phyloP scores from a whole-genome alignment of 2,113 vertebrate genomes.

The Dermatemys mawii region DNA sequence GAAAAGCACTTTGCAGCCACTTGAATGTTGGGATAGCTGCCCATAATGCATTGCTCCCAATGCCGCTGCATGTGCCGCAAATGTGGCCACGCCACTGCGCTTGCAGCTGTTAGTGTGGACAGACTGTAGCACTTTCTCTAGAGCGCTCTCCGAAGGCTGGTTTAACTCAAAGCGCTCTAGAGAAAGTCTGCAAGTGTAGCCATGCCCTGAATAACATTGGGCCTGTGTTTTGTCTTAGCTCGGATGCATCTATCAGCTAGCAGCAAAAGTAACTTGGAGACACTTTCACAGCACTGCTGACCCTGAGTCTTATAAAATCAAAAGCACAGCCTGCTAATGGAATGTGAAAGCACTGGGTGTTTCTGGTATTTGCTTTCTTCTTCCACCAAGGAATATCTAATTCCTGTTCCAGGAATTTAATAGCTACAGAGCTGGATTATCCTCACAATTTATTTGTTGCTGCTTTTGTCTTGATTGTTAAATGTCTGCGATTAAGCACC shows the following conservation, averaged over 20 bases:
- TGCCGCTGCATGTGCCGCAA: too few species aligned
- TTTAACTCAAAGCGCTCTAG: too few species aligned
- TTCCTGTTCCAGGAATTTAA: not conserved
- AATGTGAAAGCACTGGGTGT: not conserved
- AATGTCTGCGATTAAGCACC: not conserved
- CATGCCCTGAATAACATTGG: too few species aligned
- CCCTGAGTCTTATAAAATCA: not conserved
- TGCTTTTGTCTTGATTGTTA: not conserved
- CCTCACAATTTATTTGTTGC: accelerated
- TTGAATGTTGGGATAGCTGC: too few species aligned
- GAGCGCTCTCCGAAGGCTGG: too few species aligned
- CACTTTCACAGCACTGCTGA: not conserved
- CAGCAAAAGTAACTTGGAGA: not conserved
- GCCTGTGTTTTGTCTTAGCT: not conserved
- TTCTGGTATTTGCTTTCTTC: not conserved
- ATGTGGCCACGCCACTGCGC: too few species aligned
- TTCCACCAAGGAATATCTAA: not conserved
- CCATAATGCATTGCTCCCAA: too few species aligned
- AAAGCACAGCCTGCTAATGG: not conserved
- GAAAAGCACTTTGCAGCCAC: too few species aligned
- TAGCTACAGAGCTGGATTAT: not conserved
- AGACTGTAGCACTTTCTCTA: too few species aligned
- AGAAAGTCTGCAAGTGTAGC: too few species aligned
- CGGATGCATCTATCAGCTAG: not conserved
- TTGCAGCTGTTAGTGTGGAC: too few species aligned